These are phyloP conservation scores for Campodea augens DNA, from an alignment of 1,140 invertebrate species.

Conservation along the genomic window DNA sequence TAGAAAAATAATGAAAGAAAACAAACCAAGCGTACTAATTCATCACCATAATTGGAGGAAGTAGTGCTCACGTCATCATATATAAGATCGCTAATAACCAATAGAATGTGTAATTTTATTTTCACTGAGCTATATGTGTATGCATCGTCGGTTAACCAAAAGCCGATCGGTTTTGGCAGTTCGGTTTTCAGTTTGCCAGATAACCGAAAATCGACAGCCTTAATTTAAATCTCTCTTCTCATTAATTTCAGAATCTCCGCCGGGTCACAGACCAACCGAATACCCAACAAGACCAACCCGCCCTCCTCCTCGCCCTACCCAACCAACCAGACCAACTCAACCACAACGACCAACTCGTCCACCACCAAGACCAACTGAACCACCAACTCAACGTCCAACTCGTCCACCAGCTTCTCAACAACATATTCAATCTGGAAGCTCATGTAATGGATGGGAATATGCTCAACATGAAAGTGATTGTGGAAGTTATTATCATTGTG, in stretches of 20 bases:
- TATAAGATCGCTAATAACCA: no score
- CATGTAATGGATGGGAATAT: neutral
- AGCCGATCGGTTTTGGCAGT: no score
- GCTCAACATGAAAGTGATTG: neutral
- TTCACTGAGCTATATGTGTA: no score
- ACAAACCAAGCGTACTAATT: no score
- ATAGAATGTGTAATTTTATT: no score
- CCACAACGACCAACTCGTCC: slow-evolving; percentile 9
- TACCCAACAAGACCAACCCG: slow-evolving; percentile 6
- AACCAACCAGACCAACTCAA: slow-evolving; percentile 5
- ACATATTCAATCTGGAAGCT: neutral
- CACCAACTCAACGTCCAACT: slow-evolving; percentile 3
- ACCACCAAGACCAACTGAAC: slow-evolving; percentile 2
- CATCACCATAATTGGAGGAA: no score
- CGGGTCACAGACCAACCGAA: slow-evolving; percentile 4
- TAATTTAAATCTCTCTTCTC: no score
- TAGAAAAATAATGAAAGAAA: no score
- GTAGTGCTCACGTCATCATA: no score
- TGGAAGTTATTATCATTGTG: slow-evolving; percentile 20
- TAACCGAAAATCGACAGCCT: no score
- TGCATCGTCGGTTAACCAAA: no score
- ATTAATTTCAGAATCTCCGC: slow-evolving; percentile 2
- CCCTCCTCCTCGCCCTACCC: neutral
- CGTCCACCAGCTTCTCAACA: neutral
- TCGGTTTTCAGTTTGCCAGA: no score